Percentiles rank a stretch among this genome's conserved stretches.
phyloP scores from a whole-genome alignment of 2,113 vertebrate species.

The Anas platyrhynchos region DNA sequence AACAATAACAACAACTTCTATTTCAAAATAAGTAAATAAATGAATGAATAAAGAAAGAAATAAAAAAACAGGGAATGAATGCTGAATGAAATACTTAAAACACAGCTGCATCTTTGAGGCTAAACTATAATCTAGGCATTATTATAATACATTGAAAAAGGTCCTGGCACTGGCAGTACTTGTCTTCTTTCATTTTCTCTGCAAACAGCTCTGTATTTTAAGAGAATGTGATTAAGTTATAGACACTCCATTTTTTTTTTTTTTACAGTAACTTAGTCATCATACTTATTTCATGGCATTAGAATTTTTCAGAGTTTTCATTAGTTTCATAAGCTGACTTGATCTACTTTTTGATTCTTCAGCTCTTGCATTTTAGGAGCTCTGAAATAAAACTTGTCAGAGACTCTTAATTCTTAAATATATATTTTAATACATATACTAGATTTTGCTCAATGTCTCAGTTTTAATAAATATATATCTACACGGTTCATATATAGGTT shows the following conservation, averaged over 20 bases:
- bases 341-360: neutral
- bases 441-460: neutral
- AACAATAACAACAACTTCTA: neutral
- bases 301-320: neutral
- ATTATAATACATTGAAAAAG: neutral
- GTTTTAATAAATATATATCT: neutral
- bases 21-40: neutral
- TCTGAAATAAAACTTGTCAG: neutral
- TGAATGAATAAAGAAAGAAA: too few species aligned
- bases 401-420: neutral
- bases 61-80: neutral
- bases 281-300: neutral
- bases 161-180: neutral
- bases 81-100: neutral
- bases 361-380: neutral
- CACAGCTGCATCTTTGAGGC: neutral
- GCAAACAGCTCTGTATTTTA: neutral
- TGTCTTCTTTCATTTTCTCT: neutral
- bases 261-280: neutral
- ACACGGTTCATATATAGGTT: neutral
- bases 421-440: accelerated
- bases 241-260: neutral
- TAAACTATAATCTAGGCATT: neutral
- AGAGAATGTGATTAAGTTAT: neutral
- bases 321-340: neutral